Conservation (phyloP, 2,888 invertebrate species). For the Eilema depressum region DNA sequence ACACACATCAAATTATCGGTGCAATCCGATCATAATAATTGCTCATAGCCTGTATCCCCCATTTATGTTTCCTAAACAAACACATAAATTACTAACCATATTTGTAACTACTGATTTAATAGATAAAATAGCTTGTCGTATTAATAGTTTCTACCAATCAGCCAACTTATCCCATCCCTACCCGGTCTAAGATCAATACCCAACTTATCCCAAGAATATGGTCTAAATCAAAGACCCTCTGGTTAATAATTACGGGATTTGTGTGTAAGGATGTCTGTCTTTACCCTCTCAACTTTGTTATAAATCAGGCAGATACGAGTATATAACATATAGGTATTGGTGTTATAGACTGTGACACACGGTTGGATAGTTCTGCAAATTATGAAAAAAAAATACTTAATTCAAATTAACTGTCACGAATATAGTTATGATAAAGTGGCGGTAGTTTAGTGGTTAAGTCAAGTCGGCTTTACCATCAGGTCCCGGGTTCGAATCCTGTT, state of each 20-base stretch:
- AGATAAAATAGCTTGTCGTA: not conserved
- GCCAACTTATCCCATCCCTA: not conserved
- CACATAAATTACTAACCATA: not conserved
- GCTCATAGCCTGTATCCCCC: no score
- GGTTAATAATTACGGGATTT: not conserved
- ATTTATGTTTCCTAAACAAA: not conserved
- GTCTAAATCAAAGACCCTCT: not conserved
- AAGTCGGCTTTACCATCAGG: no score
- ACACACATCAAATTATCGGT: no score
- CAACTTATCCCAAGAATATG: not conserved
- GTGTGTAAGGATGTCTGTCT: not conserved
- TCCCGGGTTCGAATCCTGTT: no score
- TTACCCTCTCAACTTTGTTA: not conserved
- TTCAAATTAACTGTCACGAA: no score
- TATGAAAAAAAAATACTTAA: no score
- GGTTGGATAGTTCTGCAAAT: not conserved
- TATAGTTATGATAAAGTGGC: no score
- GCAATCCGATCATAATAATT: no score
- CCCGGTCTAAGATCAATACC: not conserved
- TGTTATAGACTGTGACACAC: not conserved
- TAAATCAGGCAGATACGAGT: not conserved
- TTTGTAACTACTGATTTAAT: not conserved
- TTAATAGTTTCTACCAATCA: not conserved
- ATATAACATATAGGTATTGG: not conserved
- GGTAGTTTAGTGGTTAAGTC: no score